Evolutionary conservation across 1,140 invertebrate species (phyloP), one percentile per base, ranked within the genome.

Genomic region (Drosophila kurseongensis): DNA sequence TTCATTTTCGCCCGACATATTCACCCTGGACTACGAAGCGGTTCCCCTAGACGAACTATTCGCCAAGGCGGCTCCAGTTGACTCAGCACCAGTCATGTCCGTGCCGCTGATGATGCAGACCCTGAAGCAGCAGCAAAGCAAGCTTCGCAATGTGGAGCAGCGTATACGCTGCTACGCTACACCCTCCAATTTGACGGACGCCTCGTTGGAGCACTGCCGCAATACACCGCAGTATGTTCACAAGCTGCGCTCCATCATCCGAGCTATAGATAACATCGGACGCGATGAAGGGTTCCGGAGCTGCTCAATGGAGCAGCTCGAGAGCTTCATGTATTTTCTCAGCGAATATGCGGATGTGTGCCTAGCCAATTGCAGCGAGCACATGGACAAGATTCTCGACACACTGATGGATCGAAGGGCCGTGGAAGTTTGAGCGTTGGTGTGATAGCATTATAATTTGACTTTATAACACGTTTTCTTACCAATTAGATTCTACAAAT

Each of bases 321-420:
- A 92, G 62, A 75, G 77, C 35, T 92, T 86, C 9, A 90, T 92
- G 86, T 82, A 78, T 44, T 91, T 90, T 59, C 68, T 91, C 3
- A 76, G 75, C 29, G 29, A 32, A 32, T 32, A 32, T 32, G 29
- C 29, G 29, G 29, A 32, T 32, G 71, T 85, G 10, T 91, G 91
- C 62, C 52, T 91, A 38, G 72, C 72, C 47, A 80, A 62, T n/a
- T 91, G 91, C 71, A 89, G 76, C 27, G 75, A 83, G 45, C 91
- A 92, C 35, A 91, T 92, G 71, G 78, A 90, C 23, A 79, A 79
- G 48, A 91, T 92, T 5, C 45, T 91, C 7, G 90, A 91, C 29
- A 83, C 80, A 6, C 44, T 91, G 5, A 23, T 91, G 40, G 74
- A 86, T 35, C 77, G 69, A 13, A 80, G 80, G 9, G 61, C 80